A percentile compares a stretch with the other conserved stretches of the same genome.
Conservation (phyloP, 2,797 vertebrate genomes). For the Mormyrus hasselquistii region DNA sequence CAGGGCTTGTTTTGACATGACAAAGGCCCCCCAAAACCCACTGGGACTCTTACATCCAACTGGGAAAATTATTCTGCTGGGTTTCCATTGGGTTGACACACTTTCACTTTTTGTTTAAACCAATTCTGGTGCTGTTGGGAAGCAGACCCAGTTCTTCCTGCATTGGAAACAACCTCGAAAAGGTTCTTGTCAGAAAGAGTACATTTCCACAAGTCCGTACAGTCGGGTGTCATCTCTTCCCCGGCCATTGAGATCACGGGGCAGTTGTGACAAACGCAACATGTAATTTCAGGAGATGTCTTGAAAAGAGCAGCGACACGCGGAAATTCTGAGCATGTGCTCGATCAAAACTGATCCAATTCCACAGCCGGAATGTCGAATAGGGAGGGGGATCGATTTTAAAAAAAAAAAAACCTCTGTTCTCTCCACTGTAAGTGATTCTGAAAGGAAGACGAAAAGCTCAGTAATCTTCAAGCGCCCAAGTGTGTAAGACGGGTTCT, state of each 20-base stretch:
- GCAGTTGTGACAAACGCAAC: constrained; percentile 49
- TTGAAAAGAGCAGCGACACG: constrained; percentile 48
- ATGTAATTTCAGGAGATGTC: constrained; percentile 50
- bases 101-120: not conserved
- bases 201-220: not conserved
- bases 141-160: not conserved
- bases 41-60: not conserved
- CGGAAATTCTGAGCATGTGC: constrained; percentile 37
- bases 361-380: constrained; percentile 45
- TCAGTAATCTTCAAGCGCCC: constrained; percentile 26
- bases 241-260: constrained; percentile 43
- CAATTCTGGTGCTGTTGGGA: not conserved
- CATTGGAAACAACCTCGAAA: not conserved
- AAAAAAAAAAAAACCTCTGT: not conserved
- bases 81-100: not conserved
- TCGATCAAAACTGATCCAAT: constrained; percentile 43
- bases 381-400: constrained; percentile 42
- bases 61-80: not conserved
- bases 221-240: not conserved
- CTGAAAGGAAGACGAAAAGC: constrained; percentile 45
- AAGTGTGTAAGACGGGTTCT: constrained; percentile 25
- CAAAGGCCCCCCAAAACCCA: not conserved
- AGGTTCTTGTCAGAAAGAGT: not conserved
- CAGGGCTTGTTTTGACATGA: not conserved
- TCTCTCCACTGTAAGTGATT: constrained; percentile 37